These are phyloP conservation scores for Pseudomyrmex pallidus DNA, from an alignment of 1,140 invertebrate species.

Conservation along the genomic window DNA sequence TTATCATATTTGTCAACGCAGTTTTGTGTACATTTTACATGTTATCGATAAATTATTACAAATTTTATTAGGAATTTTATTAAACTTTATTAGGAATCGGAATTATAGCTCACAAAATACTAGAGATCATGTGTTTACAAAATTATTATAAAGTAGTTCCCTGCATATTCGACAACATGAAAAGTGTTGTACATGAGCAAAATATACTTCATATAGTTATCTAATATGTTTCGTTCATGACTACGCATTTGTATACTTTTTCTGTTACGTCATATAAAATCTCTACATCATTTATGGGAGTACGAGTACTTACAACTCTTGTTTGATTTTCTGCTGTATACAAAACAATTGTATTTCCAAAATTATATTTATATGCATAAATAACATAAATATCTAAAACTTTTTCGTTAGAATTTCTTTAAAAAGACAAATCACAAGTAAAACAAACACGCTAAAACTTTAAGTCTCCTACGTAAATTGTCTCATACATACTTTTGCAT, in stretches of 20 bases:
- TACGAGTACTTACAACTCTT: background rate
- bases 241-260: background rate
- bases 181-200: conserved; percentile 42
- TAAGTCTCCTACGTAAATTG: background rate
- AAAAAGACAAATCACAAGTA: background rate
- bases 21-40: conserved; percentile 15
- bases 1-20: background rate
- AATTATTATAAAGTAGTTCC: conserved; percentile 48
- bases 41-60: conserved; percentile 28
- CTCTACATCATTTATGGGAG: conserved; percentile 11
- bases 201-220: conserved; percentile 21
- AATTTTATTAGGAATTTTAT: too few relatives aligned
- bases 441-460: background rate
- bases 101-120: background rate
- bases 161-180: conserved; percentile 26
- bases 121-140: conserved; percentile 46
- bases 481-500: background rate
- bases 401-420: background rate
- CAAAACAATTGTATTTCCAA: background rate
- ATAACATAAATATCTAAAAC: conserved; percentile 4
- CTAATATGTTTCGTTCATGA: conserved; percentile 28
- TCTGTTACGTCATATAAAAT: conserved; percentile 42
- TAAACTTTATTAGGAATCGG: conserved; percentile 16
- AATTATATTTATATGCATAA: conserved; percentile 11
- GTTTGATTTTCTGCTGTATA: conserved; percentile 25